Evolutionary conservation across 2,113 vertebrate species (phyloP).

Genomic region (Chlorodrepanis virens): DNA sequence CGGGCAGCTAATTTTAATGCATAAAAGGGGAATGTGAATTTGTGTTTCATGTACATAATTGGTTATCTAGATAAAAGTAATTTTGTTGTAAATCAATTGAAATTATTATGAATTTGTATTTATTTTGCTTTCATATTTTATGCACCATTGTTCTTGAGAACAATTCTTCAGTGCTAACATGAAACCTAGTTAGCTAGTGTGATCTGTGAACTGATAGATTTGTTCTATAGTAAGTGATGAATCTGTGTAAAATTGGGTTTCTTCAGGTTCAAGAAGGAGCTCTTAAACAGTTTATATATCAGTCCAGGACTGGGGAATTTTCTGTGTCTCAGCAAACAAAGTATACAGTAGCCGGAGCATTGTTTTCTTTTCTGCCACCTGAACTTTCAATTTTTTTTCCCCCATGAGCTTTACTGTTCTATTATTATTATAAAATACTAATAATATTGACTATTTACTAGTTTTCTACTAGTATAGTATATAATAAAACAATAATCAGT

Average conservation of each 20-base stretch:
- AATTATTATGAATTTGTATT: not conserved
- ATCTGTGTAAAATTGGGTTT: not conserved
- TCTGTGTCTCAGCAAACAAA: not conserved
- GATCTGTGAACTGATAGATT: not conserved
- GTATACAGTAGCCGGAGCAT: not conserved
- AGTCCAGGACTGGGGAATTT: not conserved
- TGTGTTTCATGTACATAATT: not conserved
- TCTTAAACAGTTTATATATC: not conserved
- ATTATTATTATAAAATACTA: not conserved
- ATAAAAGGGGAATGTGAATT: not conserved
- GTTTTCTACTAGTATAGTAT: not conserved
- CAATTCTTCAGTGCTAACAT: not conserved
- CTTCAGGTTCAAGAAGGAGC: not conserved
- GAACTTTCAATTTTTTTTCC: not conserved
- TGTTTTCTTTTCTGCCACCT: not conserved
- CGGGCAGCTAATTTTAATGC: not conserved
- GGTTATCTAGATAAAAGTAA: not conserved
- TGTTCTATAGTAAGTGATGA: not conserved
- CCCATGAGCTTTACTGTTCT: not conserved
- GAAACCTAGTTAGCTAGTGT: not conserved
- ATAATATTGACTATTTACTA: not conserved
- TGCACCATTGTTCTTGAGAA: not conserved
- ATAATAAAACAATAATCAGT: not conserved
- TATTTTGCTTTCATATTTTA: not conserved
- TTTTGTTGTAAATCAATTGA: not conserved